phyloP scores from a whole-genome alignment of 2,888 invertebrate genomes.

The Anoncus sp. region DNA sequence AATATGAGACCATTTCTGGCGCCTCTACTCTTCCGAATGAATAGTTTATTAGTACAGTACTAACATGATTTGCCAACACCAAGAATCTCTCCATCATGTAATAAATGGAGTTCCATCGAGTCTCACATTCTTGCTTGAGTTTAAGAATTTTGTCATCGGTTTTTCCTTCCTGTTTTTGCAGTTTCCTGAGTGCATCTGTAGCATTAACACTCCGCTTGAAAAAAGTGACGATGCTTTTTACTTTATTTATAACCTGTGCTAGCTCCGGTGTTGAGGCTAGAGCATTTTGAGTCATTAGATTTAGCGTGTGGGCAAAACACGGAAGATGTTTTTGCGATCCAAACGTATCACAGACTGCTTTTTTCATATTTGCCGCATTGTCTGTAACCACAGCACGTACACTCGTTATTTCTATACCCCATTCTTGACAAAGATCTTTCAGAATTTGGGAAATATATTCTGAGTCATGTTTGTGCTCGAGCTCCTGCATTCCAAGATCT shows the following conservation, averaged over 20 bases:
- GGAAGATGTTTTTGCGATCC: slow-evolving; percentile 39
- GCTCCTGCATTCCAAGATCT: slow-evolving; percentile 22
- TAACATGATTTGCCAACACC: slow-evolving; percentile 26
- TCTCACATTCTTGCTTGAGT: slow-evolving; percentile 38
- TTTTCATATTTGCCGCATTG: slow-evolving; percentile 43
- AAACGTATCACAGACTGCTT: slow-evolving; percentile 35
- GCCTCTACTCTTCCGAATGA: slow-evolving; percentile 14
- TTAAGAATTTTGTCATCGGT: slow-evolving; percentile 17
- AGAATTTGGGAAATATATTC: slow-evolving; percentile 34
- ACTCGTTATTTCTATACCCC: slow-evolving; percentile 26
- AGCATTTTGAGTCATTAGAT: slow-evolving; percentile 44
- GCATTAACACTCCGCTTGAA: slow-evolving; percentile 45
- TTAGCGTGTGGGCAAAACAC: slow-evolving; percentile 43
- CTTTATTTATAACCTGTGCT: slow-evolving; percentile 26
- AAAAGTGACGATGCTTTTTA: slow-evolving; percentile 55
- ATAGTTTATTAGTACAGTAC: slow-evolving; percentile 21
- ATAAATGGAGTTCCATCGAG: slow-evolving; percentile 39
- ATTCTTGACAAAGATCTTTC: slow-evolving; percentile 25
- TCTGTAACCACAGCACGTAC: slow-evolving; percentile 42
- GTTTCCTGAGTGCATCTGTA: slow-evolving; percentile 31
- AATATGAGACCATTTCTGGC: slow-evolving; percentile 38
- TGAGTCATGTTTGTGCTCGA: slow-evolving; percentile 30
- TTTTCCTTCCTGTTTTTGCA: slow-evolving; percentile 26
- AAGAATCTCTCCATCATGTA: slow-evolving; percentile 45
- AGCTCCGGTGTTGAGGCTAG: slow-evolving; percentile 26